Base-by-base conservation (phyloP, 2,113 vertebrate species). In the Furnarius figulus region DNA sequence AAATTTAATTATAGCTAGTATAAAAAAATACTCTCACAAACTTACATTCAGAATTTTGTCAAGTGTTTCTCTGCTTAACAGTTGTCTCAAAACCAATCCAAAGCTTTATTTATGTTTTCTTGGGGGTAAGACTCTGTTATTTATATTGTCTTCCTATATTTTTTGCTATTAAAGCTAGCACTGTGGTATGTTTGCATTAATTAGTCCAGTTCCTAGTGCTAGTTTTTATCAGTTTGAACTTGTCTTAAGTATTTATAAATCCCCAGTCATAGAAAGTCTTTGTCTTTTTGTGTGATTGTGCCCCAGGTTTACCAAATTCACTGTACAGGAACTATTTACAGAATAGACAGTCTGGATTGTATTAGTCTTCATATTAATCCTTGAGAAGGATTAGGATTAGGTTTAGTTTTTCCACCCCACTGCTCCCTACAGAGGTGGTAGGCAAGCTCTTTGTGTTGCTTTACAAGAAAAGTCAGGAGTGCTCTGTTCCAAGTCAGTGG, bases 391-490 rank as follows among this genome's bases (percentile, higher is more conserved):
- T 71, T 66, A 75, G 55, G 40, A 37, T 80, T 33, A 75, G 17
- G 39, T 67, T 75, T 78, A 19, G 14, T 40, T 78, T 70, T 85
- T 63, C 77, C 21, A 66, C 37, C 5, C 22, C 37, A 27, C 33
- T 0, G 0, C 21, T 88, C 28, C 49, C 16, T 53, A 1, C 0
- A 0, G 25, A 28, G 31, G 37, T 46, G 25, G 31, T 62, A 68
- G 46, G 47, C 33, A 81, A 66, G 13, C 31, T 49, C 5, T 40
- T 88, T 83, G 31, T 76, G 1, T 62, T 0, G 1, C 71, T 66
- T 53, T 16, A 50, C 67, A 40, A 16, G 35, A 22, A 6, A 18
- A 56, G 47, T 31, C 31, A 20, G 15, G 33, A 77, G 37, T 78
- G 7, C 25, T 63, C 28, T 77, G 30, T 20, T 37, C 37, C 22